Evolutionary conservation across 2,113 vertebrate genomes (phyloP).

Genomic region (Sitta europaea): DNA sequence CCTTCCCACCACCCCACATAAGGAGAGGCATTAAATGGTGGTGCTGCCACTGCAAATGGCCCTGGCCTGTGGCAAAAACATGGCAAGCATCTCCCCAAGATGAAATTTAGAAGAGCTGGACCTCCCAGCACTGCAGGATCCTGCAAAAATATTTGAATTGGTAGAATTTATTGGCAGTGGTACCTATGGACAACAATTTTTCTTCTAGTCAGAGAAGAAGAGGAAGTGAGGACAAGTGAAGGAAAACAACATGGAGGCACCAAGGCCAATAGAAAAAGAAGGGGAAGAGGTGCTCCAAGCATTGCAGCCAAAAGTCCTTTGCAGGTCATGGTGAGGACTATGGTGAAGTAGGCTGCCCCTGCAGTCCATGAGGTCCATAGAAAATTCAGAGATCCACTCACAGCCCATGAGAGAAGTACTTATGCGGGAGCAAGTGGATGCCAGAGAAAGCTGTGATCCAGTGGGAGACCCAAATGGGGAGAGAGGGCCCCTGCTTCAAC

Average conservation of each 20-base stretch:
- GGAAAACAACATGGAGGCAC: not conserved
- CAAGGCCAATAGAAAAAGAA: not conserved
- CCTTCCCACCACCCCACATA: not conserved
- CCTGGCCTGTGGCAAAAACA: not conserved
- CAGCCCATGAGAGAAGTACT: not conserved
- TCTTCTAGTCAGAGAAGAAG: not conserved
- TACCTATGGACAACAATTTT: not conserved
- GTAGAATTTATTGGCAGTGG: not conserved
- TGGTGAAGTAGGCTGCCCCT: not conserved
- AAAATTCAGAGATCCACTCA: not conserved
- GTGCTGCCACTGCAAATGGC: not conserved
- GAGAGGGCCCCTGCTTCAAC: not conserved
- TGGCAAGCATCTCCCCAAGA: accelerated
- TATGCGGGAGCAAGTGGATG: not conserved
- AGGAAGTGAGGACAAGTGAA: not conserved
- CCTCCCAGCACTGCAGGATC: accelerated
- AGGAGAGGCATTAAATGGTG: not conserved
- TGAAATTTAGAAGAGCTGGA: accelerated
- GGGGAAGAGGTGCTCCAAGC: not conserved
- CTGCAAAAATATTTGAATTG: not conserved
- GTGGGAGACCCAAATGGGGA: not conserved
- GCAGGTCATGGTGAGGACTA: not conserved
- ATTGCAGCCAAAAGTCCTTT: no score
- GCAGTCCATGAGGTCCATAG: no score
- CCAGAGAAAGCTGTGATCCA: not conserved